phyloP scores from a whole-genome alignment of 2,888 invertebrate genomes.

The Drosophila colorata region DNA sequence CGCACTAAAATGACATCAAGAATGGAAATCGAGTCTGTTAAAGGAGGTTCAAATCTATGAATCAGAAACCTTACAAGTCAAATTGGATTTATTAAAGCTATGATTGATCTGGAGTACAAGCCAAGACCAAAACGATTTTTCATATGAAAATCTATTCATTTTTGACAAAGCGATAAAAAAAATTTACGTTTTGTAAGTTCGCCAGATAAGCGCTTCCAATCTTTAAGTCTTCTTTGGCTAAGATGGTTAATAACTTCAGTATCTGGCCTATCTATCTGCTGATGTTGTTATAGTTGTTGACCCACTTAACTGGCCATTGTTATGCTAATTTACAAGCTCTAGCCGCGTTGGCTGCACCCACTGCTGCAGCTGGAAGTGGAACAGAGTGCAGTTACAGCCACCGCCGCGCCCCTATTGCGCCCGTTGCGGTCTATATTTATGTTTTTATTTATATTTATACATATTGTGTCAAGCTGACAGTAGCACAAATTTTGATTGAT shows the following conservation, averaged over 20 bases:
- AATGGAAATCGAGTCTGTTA: neutral
- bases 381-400: conserved; percentile 25
- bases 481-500: conserved; percentile 80
- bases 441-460: conserved; percentile 42
- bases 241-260: conserved; percentile 3
- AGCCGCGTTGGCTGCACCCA: conserved; percentile 61
- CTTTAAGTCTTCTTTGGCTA: conserved; percentile 10
- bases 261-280: conserved; percentile 1
- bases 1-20: neutral
- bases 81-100: too few relatives aligned
- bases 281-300: conserved; percentile 38
- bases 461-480: conserved; percentile 68
- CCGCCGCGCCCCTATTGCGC: conserved; percentile 51
- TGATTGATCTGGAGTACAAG: too few relatives aligned
- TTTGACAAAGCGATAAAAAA: too few relatives aligned
- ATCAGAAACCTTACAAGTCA: too few relatives aligned
- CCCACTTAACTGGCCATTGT: conserved; percentile 67
- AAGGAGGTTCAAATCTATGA: too few relatives aligned
- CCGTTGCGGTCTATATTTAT: conserved; percentile 41
- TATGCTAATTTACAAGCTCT: conserved; percentile 73
- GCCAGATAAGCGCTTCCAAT: conserved; percentile 5
- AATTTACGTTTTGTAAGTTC: neutral
- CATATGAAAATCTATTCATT: too few relatives aligned
- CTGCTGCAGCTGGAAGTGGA: conserved; percentile 23
- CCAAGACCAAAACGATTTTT: too few relatives aligned